phyloP scores from a whole-genome alignment of 2,888 invertebrate genomes.

The Cryptus armator region DNA sequence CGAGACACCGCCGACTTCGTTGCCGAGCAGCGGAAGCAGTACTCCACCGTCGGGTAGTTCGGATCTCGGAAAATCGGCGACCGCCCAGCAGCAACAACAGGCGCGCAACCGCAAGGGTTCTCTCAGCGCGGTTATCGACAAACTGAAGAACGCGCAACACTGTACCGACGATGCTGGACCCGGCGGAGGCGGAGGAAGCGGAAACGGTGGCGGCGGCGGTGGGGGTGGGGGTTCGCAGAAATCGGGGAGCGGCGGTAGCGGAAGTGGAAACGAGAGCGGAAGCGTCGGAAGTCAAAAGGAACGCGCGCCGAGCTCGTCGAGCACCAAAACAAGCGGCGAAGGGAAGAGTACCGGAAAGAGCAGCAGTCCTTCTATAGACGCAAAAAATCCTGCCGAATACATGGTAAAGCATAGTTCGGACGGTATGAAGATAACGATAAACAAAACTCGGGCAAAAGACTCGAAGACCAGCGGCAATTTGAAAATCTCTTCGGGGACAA shows the following conservation, averaged over 20 bases:
- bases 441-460: slow-evolving; percentile 93
- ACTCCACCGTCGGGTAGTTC: slow-evolving; percentile 87
- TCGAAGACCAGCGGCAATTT: slow-evolving; percentile 85
- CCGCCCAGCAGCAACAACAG: slow-evolving; percentile 86
- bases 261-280: slow-evolving; percentile 82
- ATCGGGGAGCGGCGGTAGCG: slow-evolving; percentile 84
- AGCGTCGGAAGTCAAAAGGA: slow-evolving; percentile 76
- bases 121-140: slow-evolving; percentile 95
- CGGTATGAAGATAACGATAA: slow-evolving; percentile 96
- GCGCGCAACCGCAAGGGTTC: slow-evolving; percentile 91
- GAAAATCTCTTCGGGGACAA: slow-evolving; percentile 77
- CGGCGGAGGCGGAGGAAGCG: slow-evolving; percentile 86
- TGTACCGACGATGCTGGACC: slow-evolving; percentile 87
- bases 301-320: slow-evolving; percentile 78
- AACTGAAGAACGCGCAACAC: slow-evolving; percentile 92
- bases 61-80: slow-evolving; percentile 88
- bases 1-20: slow-evolving; percentile 73
- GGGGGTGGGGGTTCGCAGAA: slow-evolving; percentile 85
- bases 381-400: slow-evolving; percentile 91
- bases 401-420: slow-evolving; percentile 96
- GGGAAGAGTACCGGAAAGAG: slow-evolving; percentile 79
- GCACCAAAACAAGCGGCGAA: slow-evolving; percentile 79
- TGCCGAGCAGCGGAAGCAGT: slow-evolving; percentile 80
- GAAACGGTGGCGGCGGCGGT: slow-evolving; percentile 80
- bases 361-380: slow-evolving; percentile 84